Evolutionary conservation across 30 jellyfish, hydroid and myxozoan genomes (phyloP), one percentile per base, ranked within the genome.

Genomic region (Turritopsis dohrnii): DNA sequence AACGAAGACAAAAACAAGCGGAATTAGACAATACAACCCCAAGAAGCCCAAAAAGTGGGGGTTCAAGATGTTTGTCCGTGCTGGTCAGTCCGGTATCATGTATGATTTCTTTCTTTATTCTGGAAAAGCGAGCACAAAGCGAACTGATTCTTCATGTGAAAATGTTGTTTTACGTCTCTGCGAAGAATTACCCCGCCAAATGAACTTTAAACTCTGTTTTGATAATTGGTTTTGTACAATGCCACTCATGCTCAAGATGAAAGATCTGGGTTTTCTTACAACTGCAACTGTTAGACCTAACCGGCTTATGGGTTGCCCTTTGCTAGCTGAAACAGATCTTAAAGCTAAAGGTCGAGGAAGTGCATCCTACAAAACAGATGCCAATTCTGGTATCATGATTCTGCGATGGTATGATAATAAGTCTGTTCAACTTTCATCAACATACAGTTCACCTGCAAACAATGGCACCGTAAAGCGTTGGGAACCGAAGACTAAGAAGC

Each of bases 141-240:
- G 18, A 7, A 23, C 66, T 28, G 21, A 75, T 4, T 72, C 88
- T 27, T 54, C 89, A 18, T 52, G 53, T 26, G 73, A 83, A 53
- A 7, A 83, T 19, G 89, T 84, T 41, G 90, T 84, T 28, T 28
- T 76, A 25, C 73, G 31, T 54, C 81, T 84, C 16, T 72, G 79
- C 54, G 87, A 84, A 80, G 28, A 54, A 16, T 30, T 84, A 22
- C 87, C 93, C 28, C 28, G 22, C 16, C 53, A 75, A 54, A 65
- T 71, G 31, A 81, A 41, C 30, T 74, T 52, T 72, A 87, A 87
- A 72, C 86, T 87, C 53, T 87, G 28, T 60, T 87, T 87, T 87
- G 95, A 87, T 53, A 87, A 87, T 54, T 87, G 95, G 88, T 87
- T 87, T 65, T 18, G 91, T 18, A 76, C 95, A 22, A 22, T 87